These are phyloP conservation scores for Myopa tessellatipennis DNA, from an alignment of 2,888 invertebrate species.

Conservation along the genomic window DNA sequence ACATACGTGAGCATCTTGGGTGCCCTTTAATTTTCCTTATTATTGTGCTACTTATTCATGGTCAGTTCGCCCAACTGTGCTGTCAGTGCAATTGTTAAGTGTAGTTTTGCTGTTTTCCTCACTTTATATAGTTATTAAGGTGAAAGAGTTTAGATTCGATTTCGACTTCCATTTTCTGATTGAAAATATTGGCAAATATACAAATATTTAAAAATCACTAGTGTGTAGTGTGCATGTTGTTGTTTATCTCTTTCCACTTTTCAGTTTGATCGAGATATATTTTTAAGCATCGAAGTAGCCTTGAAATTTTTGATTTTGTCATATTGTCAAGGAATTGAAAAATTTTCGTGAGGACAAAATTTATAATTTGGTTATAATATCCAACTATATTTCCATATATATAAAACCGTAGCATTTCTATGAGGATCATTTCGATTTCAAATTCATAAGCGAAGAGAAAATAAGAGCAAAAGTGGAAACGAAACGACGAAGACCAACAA, in stretches of 20 bases:
- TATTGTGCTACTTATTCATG: conserved; percentile 32
- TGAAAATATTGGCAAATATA: neutral
- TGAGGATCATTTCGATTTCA: conserved; percentile 23
- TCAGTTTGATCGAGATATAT: conserved; percentile 5
- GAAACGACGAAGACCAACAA: conserved; percentile 6
- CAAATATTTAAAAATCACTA: neutral
- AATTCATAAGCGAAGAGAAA: conserved; percentile 5
- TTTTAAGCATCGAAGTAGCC: conserved; percentile 28
- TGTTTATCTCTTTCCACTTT: conserved; percentile 2
- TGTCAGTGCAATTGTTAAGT: conserved; percentile 30
- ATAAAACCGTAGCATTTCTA: conserved; percentile 25
- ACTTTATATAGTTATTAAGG: neutral
- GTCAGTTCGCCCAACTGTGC: conserved; percentile 18
- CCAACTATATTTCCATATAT: conserved; percentile 25
- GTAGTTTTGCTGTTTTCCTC: neutral
- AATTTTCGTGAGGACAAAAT: conserved; percentile 37
- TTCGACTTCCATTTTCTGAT: neutral
- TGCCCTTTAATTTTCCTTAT: conserved; percentile 28
- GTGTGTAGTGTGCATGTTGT: neutral
- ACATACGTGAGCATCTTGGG: neutral
- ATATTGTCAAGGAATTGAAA: conserved; percentile 33
- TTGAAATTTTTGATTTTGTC: conserved; percentile 32
- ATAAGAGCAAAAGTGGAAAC: conserved; percentile 4
- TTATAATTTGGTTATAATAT: conserved; percentile 34
- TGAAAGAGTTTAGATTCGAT: neutral